These are phyloP conservation scores for Gadus chalcogrammus DNA, from an alignment of 2,113 vertebrate species.

Conservation along the genomic window DNA sequence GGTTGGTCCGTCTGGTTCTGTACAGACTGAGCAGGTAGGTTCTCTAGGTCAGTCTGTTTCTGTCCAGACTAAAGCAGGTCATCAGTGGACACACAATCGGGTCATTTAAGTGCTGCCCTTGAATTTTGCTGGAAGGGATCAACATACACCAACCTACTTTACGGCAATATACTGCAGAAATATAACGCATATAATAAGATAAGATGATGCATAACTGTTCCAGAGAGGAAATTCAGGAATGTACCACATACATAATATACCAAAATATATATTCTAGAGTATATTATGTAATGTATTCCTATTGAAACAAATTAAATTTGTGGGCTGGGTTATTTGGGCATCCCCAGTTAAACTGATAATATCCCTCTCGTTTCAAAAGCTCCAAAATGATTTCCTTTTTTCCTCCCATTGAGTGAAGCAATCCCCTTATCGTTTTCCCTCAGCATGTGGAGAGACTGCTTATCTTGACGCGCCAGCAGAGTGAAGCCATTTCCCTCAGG, in stretches of 20 bases:
- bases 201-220: no score
- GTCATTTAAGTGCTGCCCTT: no score
- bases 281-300: constrained; percentile 11
- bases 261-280: constrained; percentile 1
- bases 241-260: background rate
- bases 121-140: no score
- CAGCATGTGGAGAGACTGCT: constrained; percentile 87
- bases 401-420: constrained; percentile 65
- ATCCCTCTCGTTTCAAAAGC: constrained; percentile 58
- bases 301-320: constrained; percentile 35
- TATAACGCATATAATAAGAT: no score
- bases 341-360: constrained; percentile 64
- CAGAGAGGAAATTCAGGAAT: background rate
- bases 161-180: no score
- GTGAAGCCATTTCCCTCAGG: constrained; percentile 78
- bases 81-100: no score
- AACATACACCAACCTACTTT: no score
- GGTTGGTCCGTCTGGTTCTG: background rate
- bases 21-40: background rate
- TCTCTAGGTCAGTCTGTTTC: background rate
- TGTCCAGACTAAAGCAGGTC: background rate
- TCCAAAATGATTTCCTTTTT: constrained; percentile 54
- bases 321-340: constrained; percentile 49
- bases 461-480: constrained; percentile 83
- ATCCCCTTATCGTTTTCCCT: constrained; percentile 85